These are phyloP conservation scores for Bembecia ichneumoniformis DNA, from an alignment of 2,888 invertebrate species.

Conservation along the genomic window DNA sequence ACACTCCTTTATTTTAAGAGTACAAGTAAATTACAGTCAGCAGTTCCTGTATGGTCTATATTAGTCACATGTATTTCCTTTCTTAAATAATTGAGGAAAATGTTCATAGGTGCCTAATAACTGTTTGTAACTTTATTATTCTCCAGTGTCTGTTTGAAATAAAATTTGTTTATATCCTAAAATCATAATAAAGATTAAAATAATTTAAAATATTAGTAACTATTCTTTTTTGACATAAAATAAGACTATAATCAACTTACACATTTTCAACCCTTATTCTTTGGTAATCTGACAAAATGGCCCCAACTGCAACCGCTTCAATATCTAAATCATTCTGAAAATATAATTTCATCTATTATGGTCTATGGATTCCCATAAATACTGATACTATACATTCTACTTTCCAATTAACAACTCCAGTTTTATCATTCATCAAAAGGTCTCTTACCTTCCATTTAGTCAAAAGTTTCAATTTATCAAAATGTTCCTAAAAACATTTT, in stretches of 20 bases:
- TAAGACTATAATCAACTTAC: conserved; percentile 73
- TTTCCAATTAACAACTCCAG: no score
- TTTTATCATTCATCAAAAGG: no score
- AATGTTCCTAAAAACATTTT: no score
- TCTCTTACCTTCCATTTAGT: no score
- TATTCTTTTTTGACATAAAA: not conserved
- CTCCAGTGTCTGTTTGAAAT: not conserved
- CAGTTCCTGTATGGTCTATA: no score
- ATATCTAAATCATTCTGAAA: conserved; percentile 79
- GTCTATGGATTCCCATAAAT: not conserved
- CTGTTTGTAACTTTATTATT: not conserved
- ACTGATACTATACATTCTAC: no score
- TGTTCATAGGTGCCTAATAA: not conserved
- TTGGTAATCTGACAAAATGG: conserved; percentile 98
- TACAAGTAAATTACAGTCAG: no score
- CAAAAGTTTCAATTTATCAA: no score
- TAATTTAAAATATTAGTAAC: not conserved
- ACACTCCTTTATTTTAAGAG: not conserved
- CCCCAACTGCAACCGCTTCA: conserved; percentile 97
- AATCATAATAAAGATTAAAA: not conserved
- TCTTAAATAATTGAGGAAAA: no score
- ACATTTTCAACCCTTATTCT: conserved; percentile 97
- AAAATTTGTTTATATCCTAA: not conserved
- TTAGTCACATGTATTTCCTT: no score
- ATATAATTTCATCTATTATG: conserved; percentile 13